These are phyloP conservation scores for Dreissena polymorpha DNA, from an alignment of 1,140 invertebrate species.

Conservation along the genomic window DNA sequence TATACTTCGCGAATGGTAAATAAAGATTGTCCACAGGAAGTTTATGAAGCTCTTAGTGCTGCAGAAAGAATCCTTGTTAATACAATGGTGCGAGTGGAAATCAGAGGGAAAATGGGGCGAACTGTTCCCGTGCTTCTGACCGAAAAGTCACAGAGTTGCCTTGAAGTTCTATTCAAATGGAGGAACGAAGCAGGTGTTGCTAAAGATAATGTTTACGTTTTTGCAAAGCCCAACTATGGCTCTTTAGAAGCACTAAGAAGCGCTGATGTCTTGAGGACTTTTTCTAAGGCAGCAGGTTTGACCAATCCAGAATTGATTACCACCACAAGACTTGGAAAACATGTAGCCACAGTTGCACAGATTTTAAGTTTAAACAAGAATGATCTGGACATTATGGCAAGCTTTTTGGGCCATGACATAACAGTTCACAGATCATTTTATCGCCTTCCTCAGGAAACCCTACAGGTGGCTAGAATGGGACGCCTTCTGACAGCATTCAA, in stretches of 20 bases:
- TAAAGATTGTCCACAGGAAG: background rate
- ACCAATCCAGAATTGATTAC: no score
- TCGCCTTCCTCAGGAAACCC: no score
- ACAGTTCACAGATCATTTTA: no score
- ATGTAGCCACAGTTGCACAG: no score
- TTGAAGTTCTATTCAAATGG: slow-evolving; percentile 9
- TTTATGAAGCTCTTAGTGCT: slow-evolving; percentile 10
- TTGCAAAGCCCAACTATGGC: slow-evolving; percentile 52
- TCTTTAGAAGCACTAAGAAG: slow-evolving; percentile 49
- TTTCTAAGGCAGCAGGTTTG: no score
- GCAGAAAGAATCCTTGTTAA: slow-evolving; percentile 25
- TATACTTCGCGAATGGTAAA: slow-evolving; percentile 12
- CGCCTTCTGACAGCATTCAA: no score
- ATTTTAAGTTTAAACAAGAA: no score
- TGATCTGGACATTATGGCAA: no score
- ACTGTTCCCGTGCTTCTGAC: slow-evolving; percentile 22
- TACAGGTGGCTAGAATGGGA: no score
- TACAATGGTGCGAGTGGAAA: slow-evolving; percentile 12
- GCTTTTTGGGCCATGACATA: no score
- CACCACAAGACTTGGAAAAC: no score
- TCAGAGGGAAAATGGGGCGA: slow-evolving; percentile 30
- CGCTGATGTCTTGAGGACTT: slow-evolving; percentile 47
- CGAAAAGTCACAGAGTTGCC: background rate
- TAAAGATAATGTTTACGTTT: slow-evolving; percentile 49
- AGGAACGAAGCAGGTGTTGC: background rate